A percentile compares a stretch with the other conserved stretches of the same genome.
Conservation (phyloP, 2,113 vertebrate species). For the Pan paniscus region DNA sequence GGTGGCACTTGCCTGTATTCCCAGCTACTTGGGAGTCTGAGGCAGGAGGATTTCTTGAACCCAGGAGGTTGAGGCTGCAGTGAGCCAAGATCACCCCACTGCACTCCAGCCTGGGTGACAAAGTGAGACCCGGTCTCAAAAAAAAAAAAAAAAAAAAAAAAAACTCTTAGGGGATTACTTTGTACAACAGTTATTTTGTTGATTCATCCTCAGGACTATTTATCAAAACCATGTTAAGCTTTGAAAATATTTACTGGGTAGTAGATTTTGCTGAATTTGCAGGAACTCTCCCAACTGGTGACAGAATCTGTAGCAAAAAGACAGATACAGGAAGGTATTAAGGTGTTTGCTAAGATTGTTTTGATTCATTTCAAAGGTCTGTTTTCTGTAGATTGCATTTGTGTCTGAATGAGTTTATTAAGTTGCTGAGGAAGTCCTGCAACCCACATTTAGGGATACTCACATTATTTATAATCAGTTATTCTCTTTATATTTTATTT, state of each 20-base stretch:
- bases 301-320: background rate
- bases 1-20: too few species aligned
- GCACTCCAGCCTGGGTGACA: too few species aligned
- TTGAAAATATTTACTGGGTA: background rate
- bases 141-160: too few species aligned
- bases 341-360: background rate
- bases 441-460: background rate
- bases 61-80: too few species aligned
- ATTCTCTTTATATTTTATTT: background rate
- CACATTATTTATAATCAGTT: background rate
- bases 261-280: background rate
- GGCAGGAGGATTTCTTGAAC: too few species aligned
- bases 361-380: background rate
- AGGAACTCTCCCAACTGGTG: too few species aligned
- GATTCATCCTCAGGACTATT: background rate
- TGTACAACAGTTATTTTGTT: background rate
- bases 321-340: background rate
- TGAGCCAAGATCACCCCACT: too few species aligned
- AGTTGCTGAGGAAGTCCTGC: background rate
- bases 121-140: too few species aligned
- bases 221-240: background rate
- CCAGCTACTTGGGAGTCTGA: too few species aligned
- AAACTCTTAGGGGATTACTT: background rate
- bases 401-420: background rate
- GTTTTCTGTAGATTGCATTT: background rate